Evolutionary conservation across 2,888 invertebrate genomes (phyloP), one percentile per base, ranked within the genome.

Genomic region (Andrena camellia): DNA sequence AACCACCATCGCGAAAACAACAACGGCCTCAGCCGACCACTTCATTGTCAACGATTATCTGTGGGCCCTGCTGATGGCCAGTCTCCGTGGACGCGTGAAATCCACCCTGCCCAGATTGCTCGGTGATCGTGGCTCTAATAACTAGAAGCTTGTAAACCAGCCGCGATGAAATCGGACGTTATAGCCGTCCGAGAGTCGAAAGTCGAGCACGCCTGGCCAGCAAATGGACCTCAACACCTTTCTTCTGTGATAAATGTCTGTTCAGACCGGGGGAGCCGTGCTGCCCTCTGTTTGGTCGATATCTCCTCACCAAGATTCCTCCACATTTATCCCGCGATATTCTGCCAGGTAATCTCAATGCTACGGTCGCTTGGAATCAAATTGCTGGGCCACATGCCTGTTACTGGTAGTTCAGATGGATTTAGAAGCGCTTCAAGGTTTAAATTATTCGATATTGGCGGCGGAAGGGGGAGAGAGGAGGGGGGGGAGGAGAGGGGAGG

Each of bases 251-350:
- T 17, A 52, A 71, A 48, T 54, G 64, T 52, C 48, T 13, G 20
- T 13, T 31, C 26, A 31, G n/a, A 23, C 23, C 42, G 4, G 5
- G 13, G 42, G 4, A 33, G n/a, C 33, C 17, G 70, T 62, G 78
- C 42, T 48, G 77, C 80, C 69, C 60, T 66, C 66, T 71, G 54
- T 42, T 52, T 66, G 78, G 60, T 77, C 78, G 70, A 78, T 80
- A 78, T 17, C 33, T 48, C 13, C 74, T 5, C 35, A 20, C 35
- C 29, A n/a, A 23, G 33, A 57, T 35, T 72, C 17, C 54, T 42
- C n/a, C 33, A 3, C 35, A 59, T 8, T 63, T 33, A 17, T 62
- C 35, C 26, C n/a, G 52, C 42, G 35, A 23, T 48, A 48, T 60
- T 64, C 23, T 23, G 17, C 33, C 23, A 20, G 48, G 48, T 68